Evolutionary conservation across 2,113 vertebrate genomes (phyloP), one percentile per base, ranked within the genome.

Genomic region (Scatophagus argus): DNA sequence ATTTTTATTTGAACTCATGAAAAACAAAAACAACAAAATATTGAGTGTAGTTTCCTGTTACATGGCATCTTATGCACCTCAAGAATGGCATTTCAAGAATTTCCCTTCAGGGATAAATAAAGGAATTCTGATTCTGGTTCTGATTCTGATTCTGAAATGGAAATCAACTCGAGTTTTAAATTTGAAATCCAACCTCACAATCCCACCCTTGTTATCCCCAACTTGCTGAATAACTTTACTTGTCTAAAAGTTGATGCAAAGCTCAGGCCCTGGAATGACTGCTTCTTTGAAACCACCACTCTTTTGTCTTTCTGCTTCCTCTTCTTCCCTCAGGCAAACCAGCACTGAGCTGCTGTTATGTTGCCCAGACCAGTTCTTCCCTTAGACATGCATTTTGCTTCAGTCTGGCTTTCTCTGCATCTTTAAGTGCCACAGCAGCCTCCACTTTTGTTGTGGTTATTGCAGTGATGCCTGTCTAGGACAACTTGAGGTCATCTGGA

Each of bases 401-500:
- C 39, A 70, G 27, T 34, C 36, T 9, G 61, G 47, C 61, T 79
- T 67, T 36, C 34, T 43, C 14, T 36, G 25, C 31, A 41, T 63
- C 47, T 52, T 43, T 51, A 36, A 52, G 19, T 71, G 65, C 55
- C 41, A 71, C 41, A 31, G 17, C 31, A 55, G 64, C 74, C 29
- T 46, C 41, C 36, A 23, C 67, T 75, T 72, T 55, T 44, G 74
- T 72, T 47, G 10, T 72, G 82, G 32, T 61, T 73, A 49, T 72
- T 78, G 59, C 36, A 41, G 55, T 21, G 43, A 59, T 66, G 59
- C 55, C 70, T 82, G 49, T 14, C 8, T 14, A 43, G 73, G 72
- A 79, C 56, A 70, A 58, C 75, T 77, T 0, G 0, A 46, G 63
- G 75, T 85, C 67, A 60, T 56, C 46, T 69, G 62, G 62, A 47